Evolutionary conservation across 2,797 vertebrate species (phyloP).

Genomic region (Alca torda): DNA sequence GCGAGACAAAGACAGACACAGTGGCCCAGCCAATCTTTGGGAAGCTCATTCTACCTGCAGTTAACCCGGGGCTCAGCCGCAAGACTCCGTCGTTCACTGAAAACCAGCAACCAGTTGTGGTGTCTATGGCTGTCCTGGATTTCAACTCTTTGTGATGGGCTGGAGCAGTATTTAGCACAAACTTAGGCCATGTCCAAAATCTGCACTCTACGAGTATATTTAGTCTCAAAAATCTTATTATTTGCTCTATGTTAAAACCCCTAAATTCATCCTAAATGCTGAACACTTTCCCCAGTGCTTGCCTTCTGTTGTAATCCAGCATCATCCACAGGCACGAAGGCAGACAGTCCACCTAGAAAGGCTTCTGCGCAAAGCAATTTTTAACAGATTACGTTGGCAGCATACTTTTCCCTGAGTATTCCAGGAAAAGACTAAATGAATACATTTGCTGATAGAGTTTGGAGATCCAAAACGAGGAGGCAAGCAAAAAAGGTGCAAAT

Average conservation of each 20-base stretch:
- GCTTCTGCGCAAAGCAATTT: background rate
- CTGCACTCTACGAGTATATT: background rate
- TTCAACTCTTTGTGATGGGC: background rate
- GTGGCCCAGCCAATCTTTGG: background rate
- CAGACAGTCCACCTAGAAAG: background rate
- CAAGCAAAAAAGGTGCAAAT: background rate
- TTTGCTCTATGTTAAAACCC: background rate
- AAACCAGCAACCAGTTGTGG: background rate
- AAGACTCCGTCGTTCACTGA: background rate
- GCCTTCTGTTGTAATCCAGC: background rate
- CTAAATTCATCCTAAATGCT: background rate
- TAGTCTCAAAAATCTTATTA: background rate
- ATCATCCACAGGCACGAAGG: background rate
- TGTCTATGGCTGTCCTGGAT: background rate
- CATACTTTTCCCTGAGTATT: background rate
- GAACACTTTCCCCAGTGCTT: background rate
- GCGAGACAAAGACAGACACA: background rate
- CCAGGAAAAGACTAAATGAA: background rate
- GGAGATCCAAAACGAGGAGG: background rate
- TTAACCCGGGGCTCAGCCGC: background rate
- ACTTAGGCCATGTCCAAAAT: background rate
- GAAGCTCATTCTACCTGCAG: fast-evolving
- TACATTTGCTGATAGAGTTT: background rate
- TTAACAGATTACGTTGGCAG: background rate
- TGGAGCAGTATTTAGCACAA: background rate